Conservation (phyloP, 1,140 invertebrate species). For the Drosophila jambulina region DNA sequence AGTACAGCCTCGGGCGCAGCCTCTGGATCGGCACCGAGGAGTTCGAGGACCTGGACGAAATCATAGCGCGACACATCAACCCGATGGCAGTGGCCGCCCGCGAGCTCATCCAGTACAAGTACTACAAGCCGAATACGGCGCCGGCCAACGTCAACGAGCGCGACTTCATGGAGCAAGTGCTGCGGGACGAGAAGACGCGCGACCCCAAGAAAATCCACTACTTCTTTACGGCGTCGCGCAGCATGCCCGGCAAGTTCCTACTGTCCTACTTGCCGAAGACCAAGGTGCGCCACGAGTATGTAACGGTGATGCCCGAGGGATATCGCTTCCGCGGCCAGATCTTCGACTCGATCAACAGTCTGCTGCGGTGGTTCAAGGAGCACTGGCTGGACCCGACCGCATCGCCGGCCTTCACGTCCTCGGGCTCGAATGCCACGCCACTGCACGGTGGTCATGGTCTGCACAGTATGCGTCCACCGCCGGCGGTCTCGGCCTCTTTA, state of each 20-base stretch:
- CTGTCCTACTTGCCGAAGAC: constrained; percentile 96
- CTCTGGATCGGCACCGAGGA: constrained; percentile 95
- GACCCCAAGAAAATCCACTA: constrained; percentile 96
- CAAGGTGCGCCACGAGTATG: constrained; percentile 95
- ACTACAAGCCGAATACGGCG: constrained; percentile 91
- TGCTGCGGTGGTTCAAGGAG: constrained; percentile 99
- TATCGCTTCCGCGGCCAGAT: constrained; percentile 95
- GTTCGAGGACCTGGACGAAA: constrained; percentile 99
- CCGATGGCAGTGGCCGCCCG: constrained; percentile 97
- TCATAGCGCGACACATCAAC: constrained; percentile 97
- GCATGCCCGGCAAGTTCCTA: constrained; percentile 97
- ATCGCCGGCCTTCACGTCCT: constrained; percentile 89
- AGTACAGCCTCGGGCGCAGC: constrained; percentile 95
- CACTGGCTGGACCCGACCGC: constrained; percentile 97
- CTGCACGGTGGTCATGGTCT: constrained; percentile 10
- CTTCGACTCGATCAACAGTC: constrained; percentile 92
- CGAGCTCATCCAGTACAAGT: constrained; percentile 96
- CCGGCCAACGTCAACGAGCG: constrained; percentile 86
- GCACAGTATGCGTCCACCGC: constrained; percentile 49
- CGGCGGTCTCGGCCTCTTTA: constrained; percentile 10
- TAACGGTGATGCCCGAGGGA: constrained; percentile 96
- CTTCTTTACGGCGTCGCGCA: constrained; percentile 93
- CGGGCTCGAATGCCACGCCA: constrained; percentile 87
- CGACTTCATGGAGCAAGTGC: constrained; percentile 94
- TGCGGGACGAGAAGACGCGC: constrained; percentile 94